Base-by-base conservation (phyloP, 2,113 vertebrate genomes). In the Cyanoramphus novaezelandiae region DNA sequence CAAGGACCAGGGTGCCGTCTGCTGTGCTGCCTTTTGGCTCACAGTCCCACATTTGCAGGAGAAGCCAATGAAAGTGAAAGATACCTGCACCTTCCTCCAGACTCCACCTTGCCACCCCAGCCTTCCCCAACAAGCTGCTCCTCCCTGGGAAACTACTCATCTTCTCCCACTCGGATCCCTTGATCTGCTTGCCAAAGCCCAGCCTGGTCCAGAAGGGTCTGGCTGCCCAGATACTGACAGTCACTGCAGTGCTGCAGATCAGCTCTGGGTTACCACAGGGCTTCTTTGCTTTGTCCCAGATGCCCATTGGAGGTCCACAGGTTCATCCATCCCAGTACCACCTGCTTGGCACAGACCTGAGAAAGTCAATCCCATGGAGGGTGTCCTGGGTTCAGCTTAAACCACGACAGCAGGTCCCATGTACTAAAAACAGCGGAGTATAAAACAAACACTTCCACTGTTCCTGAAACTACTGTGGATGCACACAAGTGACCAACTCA, bases 1-100 rank as follows among this genome's bases (percentile, higher is more conserved):
- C 53, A 43, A 70, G 79, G 35, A 68, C 15, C 68, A 71, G 20
- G 13, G 17, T 43, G 53, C 70, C 72, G n/a, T 8, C 55, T 90
- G 71, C 71, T 75, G 67, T 53, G 57, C 47, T 4, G 3, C 11
- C 57, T 46, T 68, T 43, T 77, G 82, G n/a, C 43, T 92, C 2
- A 0, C 28, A 47, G 47, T 11, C 27, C 31, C 75, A 39, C 2
- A 1, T 64, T 69, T 47, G 19, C 37, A 71, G 87, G 14, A 85
- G 60, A 62, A 77, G 33, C 25, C 50, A 86, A 83, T 1, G 90
- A 97, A 97, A 96, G 95, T 90, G 85, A 90, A 96, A 96, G 82
- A 97, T 1, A 23, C 35, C 27, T 18, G 50, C 69, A 63, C 7
- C 14, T 50, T 90, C 67, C 90, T 88, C 49, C 78, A 53, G 85